Percentiles rank a stretch among this genome's conserved stretches.
These are phyloP conservation scores for Apamea sordens DNA, from an alignment of 2,888 invertebrate genomes.

Conservation along the genomic window DNA sequence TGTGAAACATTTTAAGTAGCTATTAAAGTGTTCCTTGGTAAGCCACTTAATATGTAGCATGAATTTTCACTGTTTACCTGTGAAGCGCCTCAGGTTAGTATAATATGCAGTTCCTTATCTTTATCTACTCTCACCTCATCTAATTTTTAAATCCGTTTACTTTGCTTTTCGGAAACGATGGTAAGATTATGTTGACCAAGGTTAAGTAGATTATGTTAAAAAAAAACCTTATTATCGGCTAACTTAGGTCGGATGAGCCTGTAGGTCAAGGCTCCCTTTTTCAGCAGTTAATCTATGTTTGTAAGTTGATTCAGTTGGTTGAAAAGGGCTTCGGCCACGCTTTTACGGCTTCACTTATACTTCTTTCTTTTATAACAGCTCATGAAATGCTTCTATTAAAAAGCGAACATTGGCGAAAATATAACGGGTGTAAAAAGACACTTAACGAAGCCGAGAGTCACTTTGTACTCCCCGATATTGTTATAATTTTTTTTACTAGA, in stretches of 20 bases:
- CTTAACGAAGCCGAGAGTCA: no score
- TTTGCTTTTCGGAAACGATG: not conserved
- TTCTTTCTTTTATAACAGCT: not conserved
- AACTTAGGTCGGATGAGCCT: constrained; percentile 27
- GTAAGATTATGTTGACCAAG: not conserved
- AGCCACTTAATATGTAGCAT: constrained; percentile 39
- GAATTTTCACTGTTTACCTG: constrained; percentile 36
- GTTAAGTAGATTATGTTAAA: constrained; percentile 8
- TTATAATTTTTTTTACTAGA: no score
- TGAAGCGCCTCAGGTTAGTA: constrained; percentile 8
- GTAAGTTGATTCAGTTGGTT: constrained; percentile 19
- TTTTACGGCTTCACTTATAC: constrained; percentile 29
- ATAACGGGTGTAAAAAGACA: no score
- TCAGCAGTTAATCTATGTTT: constrained; percentile 19
- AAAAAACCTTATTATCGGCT: constrained; percentile 20
- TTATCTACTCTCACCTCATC: constrained; percentile 6
- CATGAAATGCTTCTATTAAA: constrained; percentile 5
- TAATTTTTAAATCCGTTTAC: constrained; percentile 36
- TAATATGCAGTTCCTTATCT: constrained; percentile 42
- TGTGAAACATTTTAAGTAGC: constrained; percentile 38
- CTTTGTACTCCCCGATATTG: no score
- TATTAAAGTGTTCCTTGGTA: constrained; percentile 32
- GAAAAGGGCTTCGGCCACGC: constrained; percentile 18
- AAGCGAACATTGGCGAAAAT: not conserved
- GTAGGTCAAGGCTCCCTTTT: constrained; percentile 35